Evolutionary conservation across 2,113 vertebrate species (phyloP).

Genomic region (Silurus asotus): DNA sequence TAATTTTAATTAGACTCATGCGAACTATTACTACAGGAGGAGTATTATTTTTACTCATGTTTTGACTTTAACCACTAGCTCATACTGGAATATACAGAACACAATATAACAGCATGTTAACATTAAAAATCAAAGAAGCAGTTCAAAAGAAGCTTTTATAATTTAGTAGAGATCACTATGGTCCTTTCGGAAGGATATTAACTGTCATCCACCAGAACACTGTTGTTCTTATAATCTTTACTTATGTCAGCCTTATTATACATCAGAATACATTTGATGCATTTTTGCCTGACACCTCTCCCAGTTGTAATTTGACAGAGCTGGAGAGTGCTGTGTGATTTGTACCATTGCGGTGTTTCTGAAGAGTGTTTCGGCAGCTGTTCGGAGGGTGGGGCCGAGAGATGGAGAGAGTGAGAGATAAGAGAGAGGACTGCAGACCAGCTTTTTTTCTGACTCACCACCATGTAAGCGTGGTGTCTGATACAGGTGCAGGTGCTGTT

Average conservation of each 20-base stretch:
- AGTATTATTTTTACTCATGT: neutral
- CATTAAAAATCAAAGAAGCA: neutral
- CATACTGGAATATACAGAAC: neutral
- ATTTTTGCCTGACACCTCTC: constrained; percentile 8
- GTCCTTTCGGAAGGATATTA: neutral
- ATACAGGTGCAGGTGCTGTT: constrained; percentile 71
- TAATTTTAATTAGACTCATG: neutral
- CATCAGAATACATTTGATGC: constrained; percentile 4
- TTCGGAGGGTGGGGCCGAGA: constrained; percentile 42
- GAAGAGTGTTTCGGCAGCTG: constrained; percentile 26
- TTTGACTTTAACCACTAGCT: neutral
- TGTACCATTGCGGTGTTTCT: neutral
- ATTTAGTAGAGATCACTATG: neutral
- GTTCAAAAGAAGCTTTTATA: neutral
- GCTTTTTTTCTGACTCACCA: constrained; percentile 27
- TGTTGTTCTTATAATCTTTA: neutral
- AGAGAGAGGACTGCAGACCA: neutral
- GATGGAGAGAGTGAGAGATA: constrained; percentile 48
- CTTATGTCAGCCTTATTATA: neutral
- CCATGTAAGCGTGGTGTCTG: constrained; percentile 19
- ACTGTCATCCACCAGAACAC: neutral
- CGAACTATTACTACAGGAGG: neutral
- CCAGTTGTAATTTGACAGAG: neutral
- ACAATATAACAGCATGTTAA: neutral
- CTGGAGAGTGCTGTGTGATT: constrained; percentile 19